Evolutionary conservation across 2,113 vertebrate species (phyloP).

Genomic region (Calyptomena viridis): DNA sequence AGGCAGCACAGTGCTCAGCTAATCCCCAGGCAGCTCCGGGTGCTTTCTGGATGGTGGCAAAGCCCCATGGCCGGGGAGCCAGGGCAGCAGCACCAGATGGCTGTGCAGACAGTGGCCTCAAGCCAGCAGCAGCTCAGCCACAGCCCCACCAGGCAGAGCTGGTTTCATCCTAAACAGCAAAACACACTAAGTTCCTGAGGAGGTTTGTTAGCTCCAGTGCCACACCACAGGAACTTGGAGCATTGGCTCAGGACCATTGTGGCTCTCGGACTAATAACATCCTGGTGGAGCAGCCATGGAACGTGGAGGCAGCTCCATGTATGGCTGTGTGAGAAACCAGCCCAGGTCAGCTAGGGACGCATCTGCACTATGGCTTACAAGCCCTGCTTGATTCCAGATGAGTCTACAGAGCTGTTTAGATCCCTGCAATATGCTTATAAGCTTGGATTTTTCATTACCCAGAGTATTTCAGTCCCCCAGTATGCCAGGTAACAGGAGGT

Average conservation of each 20-base stretch:
- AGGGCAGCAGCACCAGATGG: neutral
- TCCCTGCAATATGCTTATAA: neutral
- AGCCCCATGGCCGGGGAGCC: neutral
- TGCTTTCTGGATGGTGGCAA: neutral
- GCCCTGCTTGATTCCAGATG: neutral
- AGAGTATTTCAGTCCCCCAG: neutral
- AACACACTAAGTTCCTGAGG: fast-evolving
- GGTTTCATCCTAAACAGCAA: fast-evolving
- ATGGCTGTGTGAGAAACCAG: neutral
- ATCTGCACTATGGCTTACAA: neutral
- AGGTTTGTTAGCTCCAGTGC: neutral
- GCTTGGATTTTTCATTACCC: neutral
- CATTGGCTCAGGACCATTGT: fast-evolving
- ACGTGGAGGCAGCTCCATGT: fast-evolving
- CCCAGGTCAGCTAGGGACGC: neutral
- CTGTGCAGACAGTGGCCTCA: neutral
- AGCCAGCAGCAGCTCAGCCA: neutral
- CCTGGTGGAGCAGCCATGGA: neutral
- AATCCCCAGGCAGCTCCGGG: neutral
- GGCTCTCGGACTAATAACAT: fast-evolving
- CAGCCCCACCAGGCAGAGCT: neutral
- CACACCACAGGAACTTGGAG: fast-evolving
- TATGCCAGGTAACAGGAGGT: neutral
- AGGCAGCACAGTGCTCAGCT: fast-evolving
- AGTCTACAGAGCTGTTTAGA: neutral